Evolutionary conservation across 92 coral and sea anemone species (phyloP).

Genomic region (Metridium senile): DNA sequence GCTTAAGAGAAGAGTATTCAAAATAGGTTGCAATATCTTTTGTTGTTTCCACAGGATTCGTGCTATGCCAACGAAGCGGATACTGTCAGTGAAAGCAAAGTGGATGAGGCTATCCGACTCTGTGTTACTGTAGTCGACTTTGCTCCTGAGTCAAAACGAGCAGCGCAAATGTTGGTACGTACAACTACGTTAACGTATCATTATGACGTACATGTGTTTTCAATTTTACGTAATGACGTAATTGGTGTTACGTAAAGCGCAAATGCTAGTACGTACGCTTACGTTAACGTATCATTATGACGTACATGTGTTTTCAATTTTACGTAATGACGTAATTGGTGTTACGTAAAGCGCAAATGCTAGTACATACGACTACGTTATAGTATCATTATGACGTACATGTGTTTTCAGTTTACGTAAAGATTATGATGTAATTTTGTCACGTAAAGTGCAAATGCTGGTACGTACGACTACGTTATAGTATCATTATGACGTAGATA

Average conservation of each 20-base stretch:
- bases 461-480: slow-evolving; percentile 40
- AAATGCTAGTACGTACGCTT: slow-evolving; percentile 87
- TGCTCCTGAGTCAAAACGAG: slow-evolving; percentile 97
- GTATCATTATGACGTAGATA: too few relatives aligned
- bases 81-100: slow-evolving; percentile 78
- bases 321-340: neutral
- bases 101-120: slow-evolving; percentile 90
- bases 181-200: neutral
- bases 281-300: too few relatives aligned
- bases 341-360: slow-evolving; percentile 64
- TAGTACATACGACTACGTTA: slow-evolving; percentile 57
- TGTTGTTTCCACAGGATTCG: slow-evolving; percentile 77
- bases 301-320: too few relatives aligned
- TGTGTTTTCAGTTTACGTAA: too few relatives aligned
- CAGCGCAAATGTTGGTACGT: slow-evolving; percentile 99
- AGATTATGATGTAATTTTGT: neutral
- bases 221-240: too few relatives aligned
- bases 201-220: too few relatives aligned
- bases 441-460: slow-evolving; percentile 74
- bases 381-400: too few relatives aligned
- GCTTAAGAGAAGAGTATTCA: too few relatives aligned
- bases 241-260: slow-evolving; percentile 12
- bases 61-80: slow-evolving; percentile 87
- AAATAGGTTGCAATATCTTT: neutral
- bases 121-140: slow-evolving; percentile 97